Percentiles rank a stretch among this genome's conserved stretches.
These are phyloP conservation scores for Muricea muricata DNA, from an alignment of 92 coral and sea anemone species.

Conservation along the genomic window DNA sequence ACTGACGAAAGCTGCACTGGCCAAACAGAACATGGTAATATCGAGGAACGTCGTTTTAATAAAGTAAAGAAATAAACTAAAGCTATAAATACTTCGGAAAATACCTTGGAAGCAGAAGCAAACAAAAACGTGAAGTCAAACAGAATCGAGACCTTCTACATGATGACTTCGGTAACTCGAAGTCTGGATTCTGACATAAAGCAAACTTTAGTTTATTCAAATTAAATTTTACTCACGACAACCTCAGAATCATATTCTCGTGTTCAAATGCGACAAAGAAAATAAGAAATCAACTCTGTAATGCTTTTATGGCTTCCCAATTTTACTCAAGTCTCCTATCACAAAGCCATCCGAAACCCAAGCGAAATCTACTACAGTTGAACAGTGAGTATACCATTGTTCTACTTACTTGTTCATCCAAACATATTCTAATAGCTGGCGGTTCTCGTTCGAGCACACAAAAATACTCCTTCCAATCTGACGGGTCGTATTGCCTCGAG, in stretches of 20 bases:
- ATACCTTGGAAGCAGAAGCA: no score
- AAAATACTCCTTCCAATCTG: constrained; percentile 45
- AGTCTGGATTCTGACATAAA: not conserved
- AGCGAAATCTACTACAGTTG: no score
- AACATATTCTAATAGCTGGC: constrained; percentile 22
- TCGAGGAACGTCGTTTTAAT: no score
- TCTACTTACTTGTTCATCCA: constrained; percentile 33
- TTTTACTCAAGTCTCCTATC: no score
- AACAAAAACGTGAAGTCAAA: no score
- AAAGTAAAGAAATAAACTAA: no score
- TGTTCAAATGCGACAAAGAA: not conserved
- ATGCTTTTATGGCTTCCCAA: not conserved
- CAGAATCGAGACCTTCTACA: not conserved
- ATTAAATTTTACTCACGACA: not conserved
- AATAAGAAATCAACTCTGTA: not conserved
- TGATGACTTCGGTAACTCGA: not conserved
- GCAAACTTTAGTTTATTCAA: not conserved
- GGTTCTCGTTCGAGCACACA: constrained; percentile 42
- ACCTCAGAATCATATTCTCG: no score
- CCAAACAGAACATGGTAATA: not conserved
- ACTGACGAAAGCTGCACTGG: not conserved
- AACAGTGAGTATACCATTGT: not conserved
- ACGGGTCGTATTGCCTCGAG: constrained; percentile 4
- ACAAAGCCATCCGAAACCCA: not conserved
- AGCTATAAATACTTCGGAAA: no score